A percentile compares a stretch with the other conserved stretches of the same genome.
These are phyloP conservation scores for Globicephala melas DNA, from an alignment of 2,113 vertebrate species.

Conservation along the genomic window DNA sequence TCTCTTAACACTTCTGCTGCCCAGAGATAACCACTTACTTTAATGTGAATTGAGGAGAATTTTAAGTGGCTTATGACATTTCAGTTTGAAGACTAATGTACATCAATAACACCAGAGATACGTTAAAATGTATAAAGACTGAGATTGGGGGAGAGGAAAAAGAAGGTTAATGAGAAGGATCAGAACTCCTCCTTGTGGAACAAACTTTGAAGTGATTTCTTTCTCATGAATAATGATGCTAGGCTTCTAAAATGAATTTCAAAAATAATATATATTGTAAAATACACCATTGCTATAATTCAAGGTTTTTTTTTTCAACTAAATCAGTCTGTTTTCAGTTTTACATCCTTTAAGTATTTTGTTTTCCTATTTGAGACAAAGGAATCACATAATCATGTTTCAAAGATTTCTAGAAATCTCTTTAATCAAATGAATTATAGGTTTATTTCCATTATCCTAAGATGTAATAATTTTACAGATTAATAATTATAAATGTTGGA, in stretches of 20 bases:
- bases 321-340: too few species aligned
- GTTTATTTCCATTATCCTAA: background rate
- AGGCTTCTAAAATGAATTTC: too few species aligned
- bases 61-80: background rate
- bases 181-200: too few species aligned
- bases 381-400: background rate
- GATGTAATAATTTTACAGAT: background rate
- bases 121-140: background rate
- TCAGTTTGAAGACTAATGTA: background rate
- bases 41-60: background rate
- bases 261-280: too few species aligned
- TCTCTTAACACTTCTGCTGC: background rate
- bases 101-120: background rate
- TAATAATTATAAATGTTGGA: background rate
- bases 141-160: background rate
- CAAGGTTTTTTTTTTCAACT: too few species aligned
- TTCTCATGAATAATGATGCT: too few species aligned
- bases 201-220: too few species aligned
- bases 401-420: background rate
- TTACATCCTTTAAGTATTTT: too few species aligned
- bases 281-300: too few species aligned
- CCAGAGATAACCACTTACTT: background rate
- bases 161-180: background rate
- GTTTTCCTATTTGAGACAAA: background rate
- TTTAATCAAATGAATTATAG: background rate